Base-by-base conservation (phyloP, 2,888 invertebrate genomes). In the Synergus umbraculus region DNA sequence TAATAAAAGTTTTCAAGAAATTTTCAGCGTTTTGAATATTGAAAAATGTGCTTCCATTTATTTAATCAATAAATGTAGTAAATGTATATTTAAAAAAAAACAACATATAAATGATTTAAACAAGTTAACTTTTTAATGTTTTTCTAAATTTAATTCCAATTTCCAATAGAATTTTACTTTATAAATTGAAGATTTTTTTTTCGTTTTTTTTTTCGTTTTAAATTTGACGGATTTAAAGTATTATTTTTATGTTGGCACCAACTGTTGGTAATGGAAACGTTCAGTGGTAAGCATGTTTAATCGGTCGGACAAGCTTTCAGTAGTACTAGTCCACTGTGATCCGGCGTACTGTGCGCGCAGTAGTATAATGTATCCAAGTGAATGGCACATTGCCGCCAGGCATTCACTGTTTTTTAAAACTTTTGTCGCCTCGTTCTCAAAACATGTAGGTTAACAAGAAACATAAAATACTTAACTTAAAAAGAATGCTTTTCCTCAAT, bases 261-360 rank as follows among this genome's bases (percentile, higher is more conserved):
- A 69, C 69, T 29, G 46, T 49, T 69, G 69, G 69, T 69, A 69
- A 69, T 22, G 29, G 69, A 69, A 69, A 69, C 69, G 13, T 49
- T 69, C 44, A 69, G 69, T 69, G 69, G 69, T 69, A 69, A 66
- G 44, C 46, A 22, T 46, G 69, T 46, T 46, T 49, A 46, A 46
- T 46, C 18, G 67, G 67, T 46, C 67, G 67, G 67, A 46, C 67
- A 67, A 46, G 69, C 69, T 63, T 76, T 44, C 76, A 76, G 76
- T 76, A 76, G 76, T 76, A 76, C 44, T 43, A 76, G 43, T 76
- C 76, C 41, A 76, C 69, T 64, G 43, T n/a, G 76, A 43, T 76
- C 76, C 29, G 76, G 18, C 76, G 18, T 22, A 65, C 43, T 43
- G 8, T 43, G 18, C 49, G 22, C 22, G 22, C 22, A 54, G n/a